Percentiles rank a stretch among this genome's conserved stretches.
phyloP scores from a whole-genome alignment of 2,888 invertebrate genomes.

The Machimus rusticus region DNA sequence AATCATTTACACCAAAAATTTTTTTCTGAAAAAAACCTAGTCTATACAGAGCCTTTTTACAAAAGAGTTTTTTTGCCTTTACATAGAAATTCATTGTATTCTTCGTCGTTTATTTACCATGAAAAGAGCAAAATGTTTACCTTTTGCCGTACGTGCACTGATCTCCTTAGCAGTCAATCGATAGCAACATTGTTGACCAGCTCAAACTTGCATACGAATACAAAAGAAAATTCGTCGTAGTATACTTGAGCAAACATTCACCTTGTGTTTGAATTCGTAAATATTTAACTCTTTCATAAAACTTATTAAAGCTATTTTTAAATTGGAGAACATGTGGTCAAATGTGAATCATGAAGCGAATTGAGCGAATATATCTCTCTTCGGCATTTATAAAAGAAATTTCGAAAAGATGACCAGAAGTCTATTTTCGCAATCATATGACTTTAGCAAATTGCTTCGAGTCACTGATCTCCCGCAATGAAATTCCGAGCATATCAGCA shows the following conservation, averaged over 20 bases:
- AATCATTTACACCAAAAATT: too few species aligned
- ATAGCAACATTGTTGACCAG: neutral
- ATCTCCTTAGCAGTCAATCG: neutral
- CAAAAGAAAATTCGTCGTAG: neutral
- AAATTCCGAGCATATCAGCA: neutral
- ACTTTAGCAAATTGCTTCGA: neutral
- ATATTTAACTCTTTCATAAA: neutral
- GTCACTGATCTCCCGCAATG: neutral
- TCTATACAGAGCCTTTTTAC: too few species aligned
- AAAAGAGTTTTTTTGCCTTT: too few species aligned
- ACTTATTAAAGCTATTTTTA: neutral
- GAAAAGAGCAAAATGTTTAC: neutral
- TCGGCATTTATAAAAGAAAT: neutral
- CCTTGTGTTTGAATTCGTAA: neutral
- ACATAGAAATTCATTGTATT: too few species aligned
- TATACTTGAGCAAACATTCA: neutral
- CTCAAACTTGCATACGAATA: too few species aligned
- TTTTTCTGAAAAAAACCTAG: too few species aligned
- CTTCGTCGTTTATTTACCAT: neutral
- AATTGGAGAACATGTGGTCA: neutral
- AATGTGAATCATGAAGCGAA: neutral
- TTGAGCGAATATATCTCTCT: neutral
- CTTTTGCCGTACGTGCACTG: neutral
- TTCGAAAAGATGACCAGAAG: neutral
- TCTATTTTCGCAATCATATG: neutral